Evolutionary conservation across 2,888 invertebrate species (phyloP).

Genomic region (Stomorhina lunata): DNA sequence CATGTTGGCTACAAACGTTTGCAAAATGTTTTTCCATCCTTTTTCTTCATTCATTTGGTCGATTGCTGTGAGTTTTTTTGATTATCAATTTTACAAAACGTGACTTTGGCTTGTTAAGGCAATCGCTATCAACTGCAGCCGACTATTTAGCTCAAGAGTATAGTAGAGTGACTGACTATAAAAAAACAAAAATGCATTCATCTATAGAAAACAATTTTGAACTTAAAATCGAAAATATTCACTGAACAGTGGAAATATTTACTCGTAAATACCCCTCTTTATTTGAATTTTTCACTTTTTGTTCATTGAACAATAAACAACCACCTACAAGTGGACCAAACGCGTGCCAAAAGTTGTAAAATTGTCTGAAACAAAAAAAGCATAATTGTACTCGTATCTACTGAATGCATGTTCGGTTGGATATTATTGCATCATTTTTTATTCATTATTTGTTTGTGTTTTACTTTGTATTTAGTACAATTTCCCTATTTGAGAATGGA

Average conservation of each 20-base stretch:
- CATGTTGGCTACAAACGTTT: constrained; percentile 53
- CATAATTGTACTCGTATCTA: not conserved
- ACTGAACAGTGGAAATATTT: not conserved
- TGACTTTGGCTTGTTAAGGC: constrained; percentile 62
- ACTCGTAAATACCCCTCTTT: constrained; percentile 7
- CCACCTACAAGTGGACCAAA: constrained; percentile 48
- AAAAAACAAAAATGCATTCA: not conserved
- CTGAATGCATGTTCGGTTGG: not conserved
- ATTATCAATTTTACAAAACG: constrained; percentile 61
- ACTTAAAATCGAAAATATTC: not conserved
- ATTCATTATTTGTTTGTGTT: constrained; percentile 17
- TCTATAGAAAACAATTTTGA: not conserved
- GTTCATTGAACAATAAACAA: constrained; percentile 6
- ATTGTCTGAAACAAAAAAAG: not conserved
- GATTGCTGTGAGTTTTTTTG: constrained; percentile 45
- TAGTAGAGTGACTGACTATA: too few species aligned
- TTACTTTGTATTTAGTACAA: too few species aligned
- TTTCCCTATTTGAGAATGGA: too few species aligned
- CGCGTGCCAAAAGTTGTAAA: constrained; percentile 58
- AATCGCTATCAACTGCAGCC: constrained; percentile 36
- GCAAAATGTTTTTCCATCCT: not conserved
- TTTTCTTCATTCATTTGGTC: not conserved
- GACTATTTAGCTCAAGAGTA: too few species aligned
- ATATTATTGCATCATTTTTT: constrained; percentile 18
- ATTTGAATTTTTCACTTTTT: not conserved